A percentile compares a stretch with the other conserved stretches of the same genome.
Evolutionary conservation across 2,888 invertebrate genomes (phyloP).

Genomic region (Melipona bicolor): DNA sequence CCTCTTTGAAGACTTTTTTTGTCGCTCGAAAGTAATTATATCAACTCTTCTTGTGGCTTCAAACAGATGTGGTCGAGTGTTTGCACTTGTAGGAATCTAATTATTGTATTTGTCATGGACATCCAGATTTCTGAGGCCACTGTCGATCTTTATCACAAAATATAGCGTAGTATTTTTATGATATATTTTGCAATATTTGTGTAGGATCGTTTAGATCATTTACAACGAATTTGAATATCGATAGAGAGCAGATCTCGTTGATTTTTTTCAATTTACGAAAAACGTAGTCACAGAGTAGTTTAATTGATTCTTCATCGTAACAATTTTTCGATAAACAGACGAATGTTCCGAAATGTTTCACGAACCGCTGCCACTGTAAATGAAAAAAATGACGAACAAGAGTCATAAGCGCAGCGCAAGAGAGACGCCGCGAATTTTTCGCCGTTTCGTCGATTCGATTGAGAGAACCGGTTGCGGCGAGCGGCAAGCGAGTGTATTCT

Average conservation of each 20-base stretch:
- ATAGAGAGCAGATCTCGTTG: too few species aligned
- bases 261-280: too few species aligned
- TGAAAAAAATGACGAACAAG: too few species aligned
- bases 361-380: too few species aligned
- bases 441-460: slow-evolving; percentile 22
- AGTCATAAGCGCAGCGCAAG: too few species aligned
- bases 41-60: neutral
- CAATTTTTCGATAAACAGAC: too few species aligned
- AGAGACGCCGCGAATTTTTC: slow-evolving; percentile 2
- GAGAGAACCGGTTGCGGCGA: slow-evolving; percentile 11
- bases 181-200: too few species aligned
- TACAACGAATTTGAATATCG: too few species aligned
- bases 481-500: neutral
- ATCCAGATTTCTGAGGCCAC: neutral
- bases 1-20: neutral
- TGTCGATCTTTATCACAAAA: neutral
- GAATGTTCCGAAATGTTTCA: too few species aligned
- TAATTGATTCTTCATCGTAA: slow-evolving; percentile 2
- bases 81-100: neutral
- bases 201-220: too few species aligned
- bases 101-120: neutral
- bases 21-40: neutral
- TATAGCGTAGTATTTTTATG: too few species aligned
- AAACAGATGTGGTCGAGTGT: neutral
- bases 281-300: too few species aligned